phyloP scores from a whole-genome alignment of 1,140 invertebrate genomes.

The Heterodera schachtii region DNA sequence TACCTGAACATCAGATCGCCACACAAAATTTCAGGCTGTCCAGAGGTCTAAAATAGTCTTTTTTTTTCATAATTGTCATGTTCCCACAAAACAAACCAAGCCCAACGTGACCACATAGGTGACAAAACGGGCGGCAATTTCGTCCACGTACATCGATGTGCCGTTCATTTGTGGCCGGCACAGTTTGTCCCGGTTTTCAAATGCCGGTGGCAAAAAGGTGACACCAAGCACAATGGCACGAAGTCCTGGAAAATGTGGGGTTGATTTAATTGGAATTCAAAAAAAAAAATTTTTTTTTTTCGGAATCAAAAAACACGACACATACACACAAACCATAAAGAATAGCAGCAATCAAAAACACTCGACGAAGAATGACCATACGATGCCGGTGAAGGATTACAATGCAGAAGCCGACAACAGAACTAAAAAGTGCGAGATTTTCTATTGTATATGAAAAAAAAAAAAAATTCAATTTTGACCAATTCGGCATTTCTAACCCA shows the following conservation, averaged over 20 bases:
- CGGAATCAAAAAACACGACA: background rate
- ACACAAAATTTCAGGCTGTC: slow-evolving; percentile 63
- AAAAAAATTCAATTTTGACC: background rate
- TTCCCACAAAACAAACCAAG: slow-evolving; percentile 23
- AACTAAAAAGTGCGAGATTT: slow-evolving; percentile 42
- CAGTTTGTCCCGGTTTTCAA: slow-evolving; percentile 63
- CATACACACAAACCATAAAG: slow-evolving; percentile 29
- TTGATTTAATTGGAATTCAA: slow-evolving; percentile 28
- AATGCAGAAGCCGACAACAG: slow-evolving; percentile 59
- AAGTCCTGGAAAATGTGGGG: slow-evolving; percentile 29
- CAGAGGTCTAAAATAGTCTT: slow-evolving; percentile 48
- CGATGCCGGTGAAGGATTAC: slow-evolving; percentile 60
- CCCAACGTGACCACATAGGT: slow-evolving; percentile 66
- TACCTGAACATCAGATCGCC: slow-evolving; percentile 60
- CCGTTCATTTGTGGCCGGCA: slow-evolving; percentile 62
- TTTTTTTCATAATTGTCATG: background rate
- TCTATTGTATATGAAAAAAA: slow-evolving; percentile 10
- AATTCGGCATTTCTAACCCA: too few relatives aligned
- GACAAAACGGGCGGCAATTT: slow-evolving; percentile 59
- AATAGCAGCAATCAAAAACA: slow-evolving; percentile 60
- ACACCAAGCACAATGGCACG: slow-evolving; percentile 61
- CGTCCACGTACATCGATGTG: slow-evolving; percentile 57
- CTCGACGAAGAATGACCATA: slow-evolving; percentile 58
- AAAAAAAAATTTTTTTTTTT: slow-evolving; percentile 22
- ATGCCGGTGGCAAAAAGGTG: slow-evolving; percentile 63